Base-by-base conservation (phyloP, 2,888 invertebrate species). In the Diogma glabrata region DNA sequence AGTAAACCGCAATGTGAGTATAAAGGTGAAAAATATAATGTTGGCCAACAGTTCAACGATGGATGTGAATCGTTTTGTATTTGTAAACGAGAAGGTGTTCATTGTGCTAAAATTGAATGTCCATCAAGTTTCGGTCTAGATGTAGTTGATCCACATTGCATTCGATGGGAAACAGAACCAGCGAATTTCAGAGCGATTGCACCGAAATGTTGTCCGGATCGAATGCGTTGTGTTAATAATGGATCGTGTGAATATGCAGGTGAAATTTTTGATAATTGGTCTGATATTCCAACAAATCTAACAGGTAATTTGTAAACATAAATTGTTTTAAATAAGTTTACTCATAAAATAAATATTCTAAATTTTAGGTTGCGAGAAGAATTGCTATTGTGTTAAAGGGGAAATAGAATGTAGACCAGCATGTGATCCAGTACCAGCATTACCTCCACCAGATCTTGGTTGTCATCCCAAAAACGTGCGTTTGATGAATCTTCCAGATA, bases 381-480 rank as follows among this genome's bases (percentile, higher is more conserved):
- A 84, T 58, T 93, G 92, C 63, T 88, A 82, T 64, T 93, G 92
- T 63, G 88, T 91, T 65, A 83, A 84, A 67, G 90, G 92, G 14
- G 87, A 85, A 57, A 75, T 93, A 16, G 85, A 89, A 55, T 93
- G 93, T 61, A 83, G 86, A 57, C 81, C 83, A 30, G 78, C 82
- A 12, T 93, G 93, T 69, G 79, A 84, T 2, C 84, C 86, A 0
- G 78, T 91, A 1, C 73, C 87, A 1, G 80, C 84, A 0, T 60
- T 81, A 23, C 91, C 92, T 0, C 91, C 92, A 0, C 71, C 80
- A 24, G 77, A 76, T 51, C 67, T 92, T 52, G 77, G 79, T 2
- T 93, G 92, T 62, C 78, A 82, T 6, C 77, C 81, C 0, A 72
- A 78, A 48, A 72, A 78, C 57, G 84, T 84, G 14, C 73, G 77